Evolutionary conservation across 2,113 vertebrate genomes (phyloP).

Genomic region (Excalfactoria chinensis): DNA sequence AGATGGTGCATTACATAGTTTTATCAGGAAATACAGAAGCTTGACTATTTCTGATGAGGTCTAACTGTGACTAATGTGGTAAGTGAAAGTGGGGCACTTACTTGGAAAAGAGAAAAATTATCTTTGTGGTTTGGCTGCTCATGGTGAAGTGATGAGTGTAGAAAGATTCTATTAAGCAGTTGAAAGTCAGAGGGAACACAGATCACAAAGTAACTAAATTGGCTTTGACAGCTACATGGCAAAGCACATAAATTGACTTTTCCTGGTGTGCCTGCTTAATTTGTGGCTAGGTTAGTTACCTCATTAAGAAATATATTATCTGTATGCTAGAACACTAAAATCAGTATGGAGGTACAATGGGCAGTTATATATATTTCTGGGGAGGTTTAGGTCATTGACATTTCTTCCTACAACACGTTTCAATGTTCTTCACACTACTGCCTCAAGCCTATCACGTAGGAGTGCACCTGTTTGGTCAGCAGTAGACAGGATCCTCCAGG

Average conservation of each 20-base stretch:
- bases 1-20: not conserved
- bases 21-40: not conserved
- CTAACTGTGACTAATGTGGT: not conserved
- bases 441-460: not conserved
- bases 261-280: not conserved
- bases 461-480: not conserved
- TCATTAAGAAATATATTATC: not conserved
- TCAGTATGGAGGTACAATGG: not conserved
- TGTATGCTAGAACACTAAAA: not conserved
- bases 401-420: not conserved
- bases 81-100: not conserved
- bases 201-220: not conserved
- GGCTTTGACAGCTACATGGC: accelerated
- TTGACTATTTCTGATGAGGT: not conserved
- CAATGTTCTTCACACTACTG: not conserved
- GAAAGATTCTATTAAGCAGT: not conserved
- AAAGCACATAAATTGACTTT: not conserved
- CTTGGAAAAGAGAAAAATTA: not conserved
- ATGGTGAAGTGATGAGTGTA: not conserved
- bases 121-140: not conserved
- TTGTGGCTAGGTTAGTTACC: not conserved
- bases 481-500: not conserved
- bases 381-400: not conserved
- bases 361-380: not conserved
- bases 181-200: not conserved